These are phyloP conservation scores for Conchocele bisecta DNA, from an alignment of 2,888 invertebrate genomes.

Conservation along the genomic window DNA sequence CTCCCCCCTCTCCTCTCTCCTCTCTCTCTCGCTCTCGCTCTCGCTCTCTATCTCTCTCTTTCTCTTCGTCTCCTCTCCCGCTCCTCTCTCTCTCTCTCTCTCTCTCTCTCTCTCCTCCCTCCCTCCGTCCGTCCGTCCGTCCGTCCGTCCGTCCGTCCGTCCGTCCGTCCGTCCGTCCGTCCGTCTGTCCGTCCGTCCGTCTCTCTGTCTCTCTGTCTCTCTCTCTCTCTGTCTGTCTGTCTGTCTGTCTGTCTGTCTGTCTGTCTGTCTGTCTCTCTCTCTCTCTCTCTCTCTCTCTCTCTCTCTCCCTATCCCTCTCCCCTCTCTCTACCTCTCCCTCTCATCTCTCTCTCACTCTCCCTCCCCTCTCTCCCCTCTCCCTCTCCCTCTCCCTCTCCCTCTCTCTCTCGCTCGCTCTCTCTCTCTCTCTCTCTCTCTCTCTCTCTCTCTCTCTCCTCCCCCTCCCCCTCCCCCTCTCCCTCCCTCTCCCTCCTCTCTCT, in stretches of 20 bases:
- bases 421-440: too few relatives aligned
- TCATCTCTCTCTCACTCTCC: neutral
- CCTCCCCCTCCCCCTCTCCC: too few relatives aligned
- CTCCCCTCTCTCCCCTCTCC: neutral
- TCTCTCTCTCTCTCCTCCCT: neutral
- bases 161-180: neutral
- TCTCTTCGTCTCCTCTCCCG: too few relatives aligned
- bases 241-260: neutral
- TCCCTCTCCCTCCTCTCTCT: too few relatives aligned
- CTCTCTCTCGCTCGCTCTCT: too few relatives aligned
- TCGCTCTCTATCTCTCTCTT: too few relatives aligned
- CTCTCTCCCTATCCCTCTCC: neutral
- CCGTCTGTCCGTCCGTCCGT: too few relatives aligned
- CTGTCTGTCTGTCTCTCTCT: neutral
- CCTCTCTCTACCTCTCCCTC: neutral
- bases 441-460: neutral
- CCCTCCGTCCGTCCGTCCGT: neutral
- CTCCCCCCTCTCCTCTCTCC: neutral
- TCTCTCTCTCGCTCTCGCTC: too few relatives aligned
- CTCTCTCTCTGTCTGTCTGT: neutral
- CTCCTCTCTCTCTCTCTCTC: too few relatives aligned
- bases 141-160: neutral
- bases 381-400: slow-evolving; percentile 3
- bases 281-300: neutral
- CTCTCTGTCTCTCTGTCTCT: neutral